Evolutionary conservation across 1,140 invertebrate genomes (phyloP).

Genomic region (Anthonomus grandis): DNA sequence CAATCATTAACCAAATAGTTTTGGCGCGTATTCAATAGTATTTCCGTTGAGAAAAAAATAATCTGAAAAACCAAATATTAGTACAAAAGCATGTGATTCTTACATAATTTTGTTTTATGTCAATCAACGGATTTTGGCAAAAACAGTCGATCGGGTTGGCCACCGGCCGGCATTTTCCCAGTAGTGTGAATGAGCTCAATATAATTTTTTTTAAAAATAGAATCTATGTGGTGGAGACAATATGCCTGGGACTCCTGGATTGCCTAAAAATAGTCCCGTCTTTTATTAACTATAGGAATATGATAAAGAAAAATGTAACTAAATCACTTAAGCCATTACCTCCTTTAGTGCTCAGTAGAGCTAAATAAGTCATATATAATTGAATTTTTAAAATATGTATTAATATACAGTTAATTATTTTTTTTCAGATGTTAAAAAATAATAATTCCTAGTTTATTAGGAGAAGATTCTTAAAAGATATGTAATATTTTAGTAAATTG

Average conservation of each 20-base stretch:
- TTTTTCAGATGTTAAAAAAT: too few relatives aligned
- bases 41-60: neutral
- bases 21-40: neutral
- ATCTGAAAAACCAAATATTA: neutral
- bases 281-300: neutral
- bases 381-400: too few relatives aligned
- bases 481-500: too few relatives aligned
- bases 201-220: slow-evolving; percentile 20
- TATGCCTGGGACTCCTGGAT: neutral
- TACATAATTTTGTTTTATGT: slow-evolving; percentile 20
- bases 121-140: slow-evolving; percentile 16
- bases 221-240: neutral
- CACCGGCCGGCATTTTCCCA: neutral
- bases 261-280: neutral
- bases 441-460: too few relatives aligned
- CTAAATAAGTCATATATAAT: too few relatives aligned
- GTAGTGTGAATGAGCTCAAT: slow-evolving; percentile 16
- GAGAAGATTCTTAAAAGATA: too few relatives aligned
- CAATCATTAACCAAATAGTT: too few relatives aligned
- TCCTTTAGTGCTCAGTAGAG: too few relatives aligned
- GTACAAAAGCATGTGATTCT: slow-evolving; percentile 9
- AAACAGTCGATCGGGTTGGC: slow-evolving; percentile 4
- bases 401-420: too few relatives aligned
- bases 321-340: neutral
- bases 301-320: neutral